A percentile compares a stretch with the other conserved stretches of the same genome.
phyloP scores from a whole-genome alignment of 1,140 invertebrate species.

The Formica exsecta region DNA sequence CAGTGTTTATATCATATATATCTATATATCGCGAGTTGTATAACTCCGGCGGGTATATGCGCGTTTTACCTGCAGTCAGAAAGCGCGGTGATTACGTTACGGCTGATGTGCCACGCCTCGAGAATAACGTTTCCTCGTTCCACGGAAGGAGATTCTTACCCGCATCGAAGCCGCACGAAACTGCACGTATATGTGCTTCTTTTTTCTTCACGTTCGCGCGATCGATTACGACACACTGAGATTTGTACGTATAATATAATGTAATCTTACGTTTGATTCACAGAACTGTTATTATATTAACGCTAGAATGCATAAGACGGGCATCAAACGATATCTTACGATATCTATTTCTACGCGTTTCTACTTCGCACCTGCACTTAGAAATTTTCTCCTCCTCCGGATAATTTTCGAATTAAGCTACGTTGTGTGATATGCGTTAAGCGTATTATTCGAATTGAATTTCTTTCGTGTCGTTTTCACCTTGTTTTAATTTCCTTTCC shows the following conservation, averaged over 20 bases:
- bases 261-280: constrained; percentile 22
- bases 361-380: too few species aligned
- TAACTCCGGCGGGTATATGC: constrained; percentile 55
- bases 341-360: background rate
- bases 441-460: background rate
- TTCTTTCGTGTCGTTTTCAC: background rate
- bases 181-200: background rate
- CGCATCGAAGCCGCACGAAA: constrained; percentile 9
- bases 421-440: background rate
- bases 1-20: too few species aligned
- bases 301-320: background rate
- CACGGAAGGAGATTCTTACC: constrained; percentile 78
- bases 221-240: constrained; percentile 54
- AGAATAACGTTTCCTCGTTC: constrained; percentile 81
- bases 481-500: background rate
- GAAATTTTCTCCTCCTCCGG: background rate
- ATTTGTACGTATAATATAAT: background rate
- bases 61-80: constrained; percentile 66
- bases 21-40: constrained; percentile 67
- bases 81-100: constrained; percentile 71
- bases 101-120: constrained; percentile 79
- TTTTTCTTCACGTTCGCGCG: constrained; percentile 7
- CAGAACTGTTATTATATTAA: constrained; percentile 30
- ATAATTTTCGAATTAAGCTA: constrained; percentile 1
- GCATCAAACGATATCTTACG: background rate